Conservation (phyloP, 2,888 invertebrate species). For the Oeneis ivallda region DNA sequence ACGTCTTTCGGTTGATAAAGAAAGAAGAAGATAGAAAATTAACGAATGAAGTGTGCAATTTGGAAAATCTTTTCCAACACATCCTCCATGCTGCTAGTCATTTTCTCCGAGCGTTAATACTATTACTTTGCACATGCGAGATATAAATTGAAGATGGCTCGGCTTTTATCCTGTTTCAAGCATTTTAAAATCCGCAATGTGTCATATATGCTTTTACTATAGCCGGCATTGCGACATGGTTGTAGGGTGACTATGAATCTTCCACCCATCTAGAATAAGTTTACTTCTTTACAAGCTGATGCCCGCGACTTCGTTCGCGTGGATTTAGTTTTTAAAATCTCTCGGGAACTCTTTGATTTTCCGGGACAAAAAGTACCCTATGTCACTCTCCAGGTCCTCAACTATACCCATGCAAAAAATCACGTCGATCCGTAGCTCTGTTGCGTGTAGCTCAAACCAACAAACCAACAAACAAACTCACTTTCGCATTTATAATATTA, state of each 20-base stretch:
- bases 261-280: not conserved
- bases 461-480: no score
- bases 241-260: slow-evolving; percentile 1
- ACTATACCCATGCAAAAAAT: no score
- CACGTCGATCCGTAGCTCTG: no score
- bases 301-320: no score
- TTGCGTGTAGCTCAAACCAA: no score
- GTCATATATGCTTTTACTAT: slow-evolving; percentile 14
- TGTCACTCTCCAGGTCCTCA: no score
- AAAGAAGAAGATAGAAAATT: no score
- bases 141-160: slow-evolving; percentile 14
- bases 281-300: not conserved
- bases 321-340: no score
- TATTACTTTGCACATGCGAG: slow-evolving; percentile 11
- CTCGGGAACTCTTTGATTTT: no score
- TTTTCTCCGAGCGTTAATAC: not conserved
- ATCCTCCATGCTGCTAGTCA: not conserved
- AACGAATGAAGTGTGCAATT: not conserved
- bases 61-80: not conserved
- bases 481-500: no score
- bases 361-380: no score
- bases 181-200: slow-evolving; percentile 22
- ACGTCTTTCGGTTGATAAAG: no score
- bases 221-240: slow-evolving; percentile 18
- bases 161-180: slow-evolving; percentile 22